A percentile compares a stretch with the other conserved stretches of the same genome.
These are phyloP conservation scores for Oxyteleia sp. DNA, from an alignment of 2,888 invertebrate species.

Conservation along the genomic window DNA sequence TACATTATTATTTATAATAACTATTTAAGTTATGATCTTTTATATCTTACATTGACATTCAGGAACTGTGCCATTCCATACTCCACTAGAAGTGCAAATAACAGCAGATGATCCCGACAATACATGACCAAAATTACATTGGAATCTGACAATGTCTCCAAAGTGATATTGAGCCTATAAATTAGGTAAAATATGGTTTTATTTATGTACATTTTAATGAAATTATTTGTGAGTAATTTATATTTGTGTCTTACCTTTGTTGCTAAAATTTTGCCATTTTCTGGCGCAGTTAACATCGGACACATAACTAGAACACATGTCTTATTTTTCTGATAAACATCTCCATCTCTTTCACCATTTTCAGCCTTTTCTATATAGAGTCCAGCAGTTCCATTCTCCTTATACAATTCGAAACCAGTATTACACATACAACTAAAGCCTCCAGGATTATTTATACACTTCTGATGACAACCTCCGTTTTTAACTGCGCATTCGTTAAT, in stretches of 20 bases:
- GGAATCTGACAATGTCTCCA: constrained; percentile 96
- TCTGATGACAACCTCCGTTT: too few relatives aligned
- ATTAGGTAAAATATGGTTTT: constrained; percentile 30
- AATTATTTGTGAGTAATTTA: not conserved
- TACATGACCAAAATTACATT: constrained; percentile 97
- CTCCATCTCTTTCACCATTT: too few relatives aligned
- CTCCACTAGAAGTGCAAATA: constrained; percentile 95
- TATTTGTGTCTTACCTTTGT: constrained; percentile 89
- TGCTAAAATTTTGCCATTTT: constrained; percentile 94
- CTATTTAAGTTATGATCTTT: not conserved
- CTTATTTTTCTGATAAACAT: constrained; percentile 96
- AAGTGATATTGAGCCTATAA: constrained; percentile 92
- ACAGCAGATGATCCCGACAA: constrained; percentile 96
- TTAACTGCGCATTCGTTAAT: too few relatives aligned
- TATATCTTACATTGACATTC: constrained; percentile 95
- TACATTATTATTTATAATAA: too few relatives aligned
- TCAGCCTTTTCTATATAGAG: too few relatives aligned
- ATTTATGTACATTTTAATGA: too few relatives aligned
- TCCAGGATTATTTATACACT: too few relatives aligned
- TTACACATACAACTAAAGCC: too few relatives aligned
- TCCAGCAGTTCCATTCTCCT: too few relatives aligned
- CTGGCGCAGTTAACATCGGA: constrained; percentile 92
- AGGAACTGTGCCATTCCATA: constrained; percentile 97
- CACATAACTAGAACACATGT: constrained; percentile 98
- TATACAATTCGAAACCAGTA: too few relatives aligned